A percentile compares a stretch with the other conserved stretches of the same genome.
Conservation (phyloP, 2,797 vertebrate species). For the Lindbergichthys nudifrons region DNA sequence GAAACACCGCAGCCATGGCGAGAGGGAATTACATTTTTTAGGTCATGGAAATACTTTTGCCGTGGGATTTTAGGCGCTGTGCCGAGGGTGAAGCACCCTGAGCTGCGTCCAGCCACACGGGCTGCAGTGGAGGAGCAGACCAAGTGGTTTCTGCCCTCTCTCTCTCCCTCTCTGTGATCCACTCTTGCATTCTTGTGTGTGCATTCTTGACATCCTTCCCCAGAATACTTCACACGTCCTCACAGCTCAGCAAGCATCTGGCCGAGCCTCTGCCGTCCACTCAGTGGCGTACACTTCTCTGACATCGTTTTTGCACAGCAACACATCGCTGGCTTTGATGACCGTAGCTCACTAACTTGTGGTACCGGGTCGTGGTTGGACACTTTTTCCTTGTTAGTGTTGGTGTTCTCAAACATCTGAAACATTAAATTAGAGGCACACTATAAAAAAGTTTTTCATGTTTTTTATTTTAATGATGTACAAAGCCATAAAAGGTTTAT, state of each 20-base stretch:
- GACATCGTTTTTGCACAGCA: slow-evolving; percentile 29
- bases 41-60: slow-evolving; percentile 57
- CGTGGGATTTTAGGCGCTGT: slow-evolving; percentile 49
- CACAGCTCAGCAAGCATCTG: slow-evolving; percentile 48
- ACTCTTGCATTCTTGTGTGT: slow-evolving; percentile 38
- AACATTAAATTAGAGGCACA: not conserved
- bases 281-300: slow-evolving; percentile 30
- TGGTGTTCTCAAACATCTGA: not conserved
- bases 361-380: not conserved
- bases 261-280: slow-evolving; percentile 57
- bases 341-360: not conserved
- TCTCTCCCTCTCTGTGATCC: slow-evolving; percentile 17
- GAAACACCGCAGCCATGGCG: slow-evolving; percentile 11
- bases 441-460: not conserved
- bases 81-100: slow-evolving; percentile 52
- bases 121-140: slow-evolving; percentile 24
- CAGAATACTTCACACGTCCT: slow-evolving; percentile 61
- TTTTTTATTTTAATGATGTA: not conserved
- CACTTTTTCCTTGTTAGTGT: not conserved
- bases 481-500: not conserved
- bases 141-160: slow-evolving; percentile 7
- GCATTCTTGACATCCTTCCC: slow-evolving; percentile 65
- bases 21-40: slow-evolving; percentile 46
- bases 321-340: slow-evolving; percentile 22
- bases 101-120: slow-evolving; percentile 38